Conservation (phyloP, 2,888 invertebrate genomes). For the Heliconius hortense region DNA sequence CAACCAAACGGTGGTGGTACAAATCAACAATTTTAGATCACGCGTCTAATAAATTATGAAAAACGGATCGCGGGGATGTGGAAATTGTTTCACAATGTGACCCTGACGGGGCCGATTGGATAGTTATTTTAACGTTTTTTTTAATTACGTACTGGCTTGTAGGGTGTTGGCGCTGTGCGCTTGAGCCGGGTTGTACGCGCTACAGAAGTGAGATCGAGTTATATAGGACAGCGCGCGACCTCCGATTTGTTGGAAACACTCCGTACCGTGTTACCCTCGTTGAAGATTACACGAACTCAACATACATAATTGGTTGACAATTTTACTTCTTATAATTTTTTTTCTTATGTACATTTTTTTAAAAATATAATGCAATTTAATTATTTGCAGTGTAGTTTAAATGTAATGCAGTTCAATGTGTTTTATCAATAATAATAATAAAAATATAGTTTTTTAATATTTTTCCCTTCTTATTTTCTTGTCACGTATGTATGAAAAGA, state of each 20-base stretch:
- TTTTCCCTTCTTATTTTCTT: no score
- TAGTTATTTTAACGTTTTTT: conserved; percentile 54
- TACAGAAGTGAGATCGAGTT: conserved; percentile 66
- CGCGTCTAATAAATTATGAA: conserved; percentile 57
- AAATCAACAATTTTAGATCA: conserved; percentile 48
- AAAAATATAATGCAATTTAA: not conserved
- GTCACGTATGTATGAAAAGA: no score
- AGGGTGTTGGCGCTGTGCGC: conserved; percentile 68
- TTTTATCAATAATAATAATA: no score
- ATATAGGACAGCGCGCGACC: conserved; percentile 77
- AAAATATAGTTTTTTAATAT: no score
- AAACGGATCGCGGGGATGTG: conserved; percentile 49
- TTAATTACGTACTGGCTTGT: conserved; percentile 65
- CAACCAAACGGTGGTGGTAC: conserved; percentile 70
- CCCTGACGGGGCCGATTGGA: conserved; percentile 56
- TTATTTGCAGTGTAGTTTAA: no score
- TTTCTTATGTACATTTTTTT: not conserved
- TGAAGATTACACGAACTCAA: conserved; percentile 36
- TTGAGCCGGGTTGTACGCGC: conserved; percentile 70
- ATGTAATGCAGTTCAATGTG: no score
- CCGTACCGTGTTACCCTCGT: conserved; percentile 39
- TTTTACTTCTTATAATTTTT: conserved; percentile 9
- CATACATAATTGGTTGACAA: conserved; percentile 27
- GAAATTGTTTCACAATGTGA: conserved; percentile 55
- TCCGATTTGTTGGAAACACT: conserved; percentile 64